Percentiles rank a stretch among this genome's conserved stretches.
Conservation (phyloP, 2,113 vertebrate genomes). For the Grantiella picta region DNA sequence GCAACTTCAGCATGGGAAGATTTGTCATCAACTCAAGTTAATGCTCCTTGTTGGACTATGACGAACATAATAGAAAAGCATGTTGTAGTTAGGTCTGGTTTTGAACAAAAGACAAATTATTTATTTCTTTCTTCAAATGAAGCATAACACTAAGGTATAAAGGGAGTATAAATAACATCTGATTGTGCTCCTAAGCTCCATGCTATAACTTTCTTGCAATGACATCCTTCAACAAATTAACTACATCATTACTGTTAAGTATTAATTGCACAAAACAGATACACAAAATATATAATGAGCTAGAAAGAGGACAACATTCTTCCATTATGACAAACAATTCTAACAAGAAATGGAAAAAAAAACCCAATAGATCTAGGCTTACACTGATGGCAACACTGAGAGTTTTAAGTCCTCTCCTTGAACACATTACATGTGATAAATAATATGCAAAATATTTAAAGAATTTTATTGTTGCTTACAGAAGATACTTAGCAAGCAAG, state of each 20-base stretch:
- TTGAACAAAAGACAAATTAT: constrained; percentile 67
- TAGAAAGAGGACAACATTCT: constrained; percentile 61
- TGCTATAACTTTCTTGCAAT: constrained; percentile 64
- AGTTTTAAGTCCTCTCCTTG: constrained; percentile 48
- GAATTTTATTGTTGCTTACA: constrained; percentile 67
- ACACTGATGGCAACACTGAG: constrained; percentile 60
- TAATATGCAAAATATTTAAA: constrained; percentile 66
- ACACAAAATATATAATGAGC: constrained; percentile 63
- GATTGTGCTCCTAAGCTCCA: constrained; percentile 65
- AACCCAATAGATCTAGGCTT: constrained; percentile 42
- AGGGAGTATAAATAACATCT: constrained; percentile 61
- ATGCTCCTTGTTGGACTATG: not conserved
- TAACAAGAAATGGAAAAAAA: constrained; percentile 55
- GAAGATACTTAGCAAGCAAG: constrained; percentile 66
- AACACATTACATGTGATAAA: constrained; percentile 68
- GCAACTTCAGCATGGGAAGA: not conserved
- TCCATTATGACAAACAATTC: constrained; percentile 59
- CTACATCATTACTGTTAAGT: constrained; percentile 62
- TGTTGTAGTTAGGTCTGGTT: constrained; percentile 17
- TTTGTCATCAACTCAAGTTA: not conserved
- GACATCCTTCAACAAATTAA: constrained; percentile 66
- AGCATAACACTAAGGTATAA: constrained; percentile 49
- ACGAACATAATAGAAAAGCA: not conserved
- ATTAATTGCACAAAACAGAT: constrained; percentile 65
- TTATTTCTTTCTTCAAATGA: constrained; percentile 50